These are phyloP conservation scores for Callyntrura sp. DNA, from an alignment of 2,888 invertebrate species.

Conservation along the genomic window DNA sequence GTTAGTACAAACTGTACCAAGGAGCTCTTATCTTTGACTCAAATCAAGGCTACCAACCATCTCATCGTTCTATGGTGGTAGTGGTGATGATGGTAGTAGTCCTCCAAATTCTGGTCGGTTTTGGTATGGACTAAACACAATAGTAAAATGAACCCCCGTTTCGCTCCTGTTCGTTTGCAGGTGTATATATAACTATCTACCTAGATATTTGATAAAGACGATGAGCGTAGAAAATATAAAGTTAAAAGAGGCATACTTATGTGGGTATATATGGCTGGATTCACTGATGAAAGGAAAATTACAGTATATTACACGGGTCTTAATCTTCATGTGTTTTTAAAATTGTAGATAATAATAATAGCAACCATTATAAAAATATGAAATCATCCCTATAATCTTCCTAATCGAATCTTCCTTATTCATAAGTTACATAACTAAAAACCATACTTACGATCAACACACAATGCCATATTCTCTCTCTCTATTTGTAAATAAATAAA, in stretches of 20 bases:
- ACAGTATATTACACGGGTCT: conserved; percentile 18
- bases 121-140: no score
- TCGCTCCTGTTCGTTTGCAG: not conserved
- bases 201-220: not conserved
- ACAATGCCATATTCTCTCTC: not conserved
- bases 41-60: conserved; percentile 48
- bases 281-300: conserved; percentile 61
- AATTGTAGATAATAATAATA: conserved; percentile 34
- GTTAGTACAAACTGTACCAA: not conserved
- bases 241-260: not conserved
- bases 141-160: not conserved
- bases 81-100: no score
- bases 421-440: conserved; percentile 16
- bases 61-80: not conserved
- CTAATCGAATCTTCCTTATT: conserved; percentile 41
- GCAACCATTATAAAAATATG: conserved; percentile 65
- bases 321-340: conserved; percentile 28
- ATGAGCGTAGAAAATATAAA: not conserved
- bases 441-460: conserved; percentile 1
- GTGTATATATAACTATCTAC: not conserved
- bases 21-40: conserved; percentile 39
- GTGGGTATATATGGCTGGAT: not conserved
- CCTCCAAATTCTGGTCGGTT: no score
- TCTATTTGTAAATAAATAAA: conserved; percentile 21
- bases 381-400: conserved; percentile 64